Conservation (phyloP, 2,113 vertebrate species). For the Erinaceus europaeus region DNA sequence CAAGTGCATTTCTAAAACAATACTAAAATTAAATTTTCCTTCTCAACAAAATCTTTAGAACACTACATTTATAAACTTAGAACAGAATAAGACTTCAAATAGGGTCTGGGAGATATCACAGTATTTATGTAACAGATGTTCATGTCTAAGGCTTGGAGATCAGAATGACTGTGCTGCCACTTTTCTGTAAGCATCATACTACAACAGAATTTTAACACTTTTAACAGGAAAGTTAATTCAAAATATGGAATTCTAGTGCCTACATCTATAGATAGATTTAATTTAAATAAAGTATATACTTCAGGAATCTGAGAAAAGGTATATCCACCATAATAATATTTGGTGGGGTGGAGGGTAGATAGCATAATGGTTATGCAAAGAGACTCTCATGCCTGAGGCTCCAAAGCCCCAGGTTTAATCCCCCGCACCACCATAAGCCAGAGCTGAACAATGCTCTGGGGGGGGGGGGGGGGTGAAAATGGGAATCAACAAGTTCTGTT, state of each 20-base stretch:
- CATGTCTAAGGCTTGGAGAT: not conserved
- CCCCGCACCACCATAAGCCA: too few species aligned
- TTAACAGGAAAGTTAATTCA: not conserved
- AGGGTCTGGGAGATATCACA: not conserved
- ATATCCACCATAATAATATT: conserved; percentile 21
- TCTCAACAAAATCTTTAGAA: conserved; percentile 24
- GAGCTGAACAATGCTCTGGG: too few species aligned
- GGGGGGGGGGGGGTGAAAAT: too few species aligned
- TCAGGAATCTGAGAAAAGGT: conserved; percentile 1
- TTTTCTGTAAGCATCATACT: not conserved
- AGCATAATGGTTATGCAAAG: too few species aligned
- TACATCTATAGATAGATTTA: conserved; percentile 10
- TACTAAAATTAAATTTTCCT: conserved; percentile 31
- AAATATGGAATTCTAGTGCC: not conserved
- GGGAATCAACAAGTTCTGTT: conserved; percentile 21
- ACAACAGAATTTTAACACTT: not conserved
- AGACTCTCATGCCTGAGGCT: too few species aligned
- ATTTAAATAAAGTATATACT: not conserved
- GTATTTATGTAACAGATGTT: not conserved
- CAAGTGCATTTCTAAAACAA: conserved; percentile 31
- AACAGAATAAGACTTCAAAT: conserved; percentile 9
- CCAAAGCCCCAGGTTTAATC: too few species aligned
- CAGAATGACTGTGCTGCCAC: not conserved
- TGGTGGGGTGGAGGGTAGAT: too few species aligned
- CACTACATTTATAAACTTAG: not conserved